Base-by-base conservation (phyloP, 2,888 invertebrate genomes). In the Thecocarcelia acutangulata region DNA sequence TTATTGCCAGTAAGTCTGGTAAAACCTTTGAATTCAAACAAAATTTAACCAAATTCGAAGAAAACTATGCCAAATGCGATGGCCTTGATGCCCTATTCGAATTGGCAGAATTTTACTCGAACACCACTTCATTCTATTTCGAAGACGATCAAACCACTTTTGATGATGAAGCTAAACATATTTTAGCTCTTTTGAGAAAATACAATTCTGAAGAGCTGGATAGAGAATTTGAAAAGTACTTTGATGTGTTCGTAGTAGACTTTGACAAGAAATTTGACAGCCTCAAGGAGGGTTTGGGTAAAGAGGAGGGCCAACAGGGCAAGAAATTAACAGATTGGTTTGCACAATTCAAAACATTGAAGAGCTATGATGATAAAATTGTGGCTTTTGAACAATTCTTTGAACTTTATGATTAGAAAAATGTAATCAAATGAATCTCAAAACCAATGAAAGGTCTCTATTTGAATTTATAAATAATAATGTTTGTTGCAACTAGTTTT, bases 161-260 rank as follows among this genome's bases (percentile, higher is more conserved):
- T 0, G 70, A 68, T 11, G 50, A 48, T 12, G 80, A 83, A 48
- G 15, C 59, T 0, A 68, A 76, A 69, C 11, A 61, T 0, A 61
- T 76, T 33, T 46, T 76, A 11, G 24, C 37, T 13, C 33, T 59
- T 50, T 37, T 76, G 13, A 42, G 33, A 8, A 74, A 77, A 75
- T 74, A 82, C 37, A 80, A 77, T 13, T 78, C 81, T 3, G 77
- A 83, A 52, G 70, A 83, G 21, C 69, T 83, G 63, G 73, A 80
- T 15, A 69, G 66, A 21, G 75, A 78, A 48, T 83, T 83, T 40
- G 72, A 77, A 19, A 61, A 69, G 42, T 80, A 72, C 24, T 50
- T 82, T 11, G 61, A 68, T 69, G 48, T 28, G 1, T 83, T 82
- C 52, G 70, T 72, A 0, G 69, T 64, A n/a, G 52, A 64, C 15